Evolutionary conservation across 2,888 invertebrate species (phyloP).

Genomic region (Cheilosia impressa): DNA sequence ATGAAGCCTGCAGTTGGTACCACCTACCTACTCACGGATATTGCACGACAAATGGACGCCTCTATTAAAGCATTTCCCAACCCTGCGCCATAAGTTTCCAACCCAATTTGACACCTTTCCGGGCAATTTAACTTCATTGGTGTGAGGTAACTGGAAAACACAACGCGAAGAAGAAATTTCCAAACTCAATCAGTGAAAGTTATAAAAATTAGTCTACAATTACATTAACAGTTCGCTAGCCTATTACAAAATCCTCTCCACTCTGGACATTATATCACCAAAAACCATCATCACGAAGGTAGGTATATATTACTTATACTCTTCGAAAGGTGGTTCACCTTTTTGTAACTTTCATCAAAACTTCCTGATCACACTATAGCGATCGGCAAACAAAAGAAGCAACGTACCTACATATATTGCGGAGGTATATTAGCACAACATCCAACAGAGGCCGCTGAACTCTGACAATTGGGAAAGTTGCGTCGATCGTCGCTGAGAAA

Average conservation of each 20-base stretch:
- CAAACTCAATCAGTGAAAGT: slow-evolving; percentile 69
- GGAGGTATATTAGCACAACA: not conserved
- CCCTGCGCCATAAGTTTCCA: not conserved
- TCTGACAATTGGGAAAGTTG: slow-evolving; percentile 63
- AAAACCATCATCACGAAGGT: slow-evolving; percentile 36
- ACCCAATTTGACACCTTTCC: slow-evolving; percentile 24
- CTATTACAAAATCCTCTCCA: slow-evolving; percentile 66
- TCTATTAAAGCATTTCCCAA: slow-evolving; percentile 4
- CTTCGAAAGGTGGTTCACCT: slow-evolving; percentile 64
- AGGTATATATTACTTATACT: not conserved
- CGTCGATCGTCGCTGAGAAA: slow-evolving; percentile 39
- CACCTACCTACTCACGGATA: no score
- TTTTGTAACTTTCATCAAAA: slow-evolving; percentile 70
- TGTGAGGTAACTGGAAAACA: slow-evolving; percentile 18
- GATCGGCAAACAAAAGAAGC: slow-evolving; percentile 25
- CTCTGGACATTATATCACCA: slow-evolving; percentile 59
- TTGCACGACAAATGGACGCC: not conserved
- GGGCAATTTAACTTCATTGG: slow-evolving; percentile 25
- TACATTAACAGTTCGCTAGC: slow-evolving; percentile 58
- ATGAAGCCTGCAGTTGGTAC: no score
- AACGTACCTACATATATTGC: not conserved
- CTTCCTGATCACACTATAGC: slow-evolving; percentile 54
- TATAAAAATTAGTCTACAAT: slow-evolving; percentile 61
- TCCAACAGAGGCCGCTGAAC: slow-evolving; percentile 57
- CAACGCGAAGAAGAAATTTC: slow-evolving; percentile 38